These are phyloP conservation scores for Drosophila serrata DNA, from an alignment of 1,140 invertebrate species.

Conservation along the genomic window DNA sequence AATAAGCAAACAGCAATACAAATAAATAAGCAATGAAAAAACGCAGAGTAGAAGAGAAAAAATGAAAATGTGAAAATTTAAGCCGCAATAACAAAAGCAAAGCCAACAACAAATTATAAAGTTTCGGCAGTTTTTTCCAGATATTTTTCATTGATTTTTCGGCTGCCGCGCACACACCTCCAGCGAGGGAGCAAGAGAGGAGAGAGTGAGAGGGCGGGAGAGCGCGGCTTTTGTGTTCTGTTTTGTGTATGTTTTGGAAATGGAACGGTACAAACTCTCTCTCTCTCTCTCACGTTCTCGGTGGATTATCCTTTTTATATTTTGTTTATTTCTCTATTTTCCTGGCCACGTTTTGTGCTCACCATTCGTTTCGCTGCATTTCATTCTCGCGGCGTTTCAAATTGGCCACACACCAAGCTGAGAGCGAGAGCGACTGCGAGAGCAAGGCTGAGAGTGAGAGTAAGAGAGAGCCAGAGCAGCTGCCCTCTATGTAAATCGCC, in stretches of 20 bases:
- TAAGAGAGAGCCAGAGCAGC: conserved; percentile 40
- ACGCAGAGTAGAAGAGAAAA: neutral
- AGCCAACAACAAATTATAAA: conserved; percentile 55
- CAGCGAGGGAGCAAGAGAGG: conserved; percentile 25
- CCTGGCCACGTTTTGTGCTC: conserved; percentile 67
- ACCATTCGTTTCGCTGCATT: conserved; percentile 81
- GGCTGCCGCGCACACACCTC: conserved; percentile 64
- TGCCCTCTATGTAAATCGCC: conserved; percentile 62
- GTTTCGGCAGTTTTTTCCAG: conserved; percentile 73
- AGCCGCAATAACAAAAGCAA: conserved; percentile 26
- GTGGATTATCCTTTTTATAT: conserved; percentile 79
- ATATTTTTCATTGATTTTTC: conserved; percentile 84
- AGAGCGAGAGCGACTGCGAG: conserved; percentile 9
- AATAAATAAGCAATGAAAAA: conserved; percentile 5
- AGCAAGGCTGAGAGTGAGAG: conserved; percentile 23
- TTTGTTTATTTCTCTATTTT: conserved; percentile 80
- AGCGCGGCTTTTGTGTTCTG: conserved; percentile 60
- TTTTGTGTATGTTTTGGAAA: conserved; percentile 68
- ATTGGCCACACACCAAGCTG: conserved; percentile 54
- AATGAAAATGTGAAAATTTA: neutral
- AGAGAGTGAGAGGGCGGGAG: conserved; percentile 14
- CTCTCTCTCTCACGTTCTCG: conserved; percentile 3
- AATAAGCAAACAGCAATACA: conserved; percentile 13
- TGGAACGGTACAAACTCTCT: conserved; percentile 51
- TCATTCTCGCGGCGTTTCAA: conserved; percentile 78